These are phyloP conservation scores for Lasiurus borealis DNA, from an alignment of 2,113 vertebrate genomes.

Conservation along the genomic window DNA sequence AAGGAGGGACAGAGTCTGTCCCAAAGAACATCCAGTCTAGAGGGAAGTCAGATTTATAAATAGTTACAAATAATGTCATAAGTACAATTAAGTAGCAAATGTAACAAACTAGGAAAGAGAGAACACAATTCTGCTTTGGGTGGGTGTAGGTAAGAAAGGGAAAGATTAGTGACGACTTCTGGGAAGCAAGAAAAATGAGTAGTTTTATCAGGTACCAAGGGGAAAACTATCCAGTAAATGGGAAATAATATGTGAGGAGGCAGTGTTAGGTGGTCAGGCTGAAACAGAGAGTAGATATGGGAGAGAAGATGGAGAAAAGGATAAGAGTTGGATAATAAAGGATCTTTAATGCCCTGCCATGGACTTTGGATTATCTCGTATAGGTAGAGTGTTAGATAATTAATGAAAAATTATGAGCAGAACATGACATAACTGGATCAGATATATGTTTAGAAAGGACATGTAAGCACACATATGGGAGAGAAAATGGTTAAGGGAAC, in stretches of 20 bases:
- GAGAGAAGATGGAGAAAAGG: neutral
- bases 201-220: neutral
- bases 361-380: neutral
- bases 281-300: neutral
- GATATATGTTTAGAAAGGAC: conserved; percentile 11
- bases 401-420: neutral
- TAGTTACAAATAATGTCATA: neutral
- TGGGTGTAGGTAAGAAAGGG: neutral
- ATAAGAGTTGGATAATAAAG: neutral
- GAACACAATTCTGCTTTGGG: neutral
- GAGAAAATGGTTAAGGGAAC: neutral
- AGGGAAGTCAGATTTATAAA: neutral
- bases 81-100: neutral
- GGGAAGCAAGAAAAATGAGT: neutral
- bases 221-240: neutral
- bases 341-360: neutral
- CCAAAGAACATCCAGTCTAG: neutral
- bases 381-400: neutral
- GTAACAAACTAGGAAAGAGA: neutral
- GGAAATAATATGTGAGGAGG: neutral
- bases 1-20: neutral
- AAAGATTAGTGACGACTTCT: neutral
- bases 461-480: neutral
- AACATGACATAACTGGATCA: neutral
- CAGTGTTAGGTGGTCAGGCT: neutral